Percentiles rank a stretch among this genome's conserved stretches.
phyloP scores from a whole-genome alignment of 2,113 vertebrate genomes.

The Megalops atlanticus region DNA sequence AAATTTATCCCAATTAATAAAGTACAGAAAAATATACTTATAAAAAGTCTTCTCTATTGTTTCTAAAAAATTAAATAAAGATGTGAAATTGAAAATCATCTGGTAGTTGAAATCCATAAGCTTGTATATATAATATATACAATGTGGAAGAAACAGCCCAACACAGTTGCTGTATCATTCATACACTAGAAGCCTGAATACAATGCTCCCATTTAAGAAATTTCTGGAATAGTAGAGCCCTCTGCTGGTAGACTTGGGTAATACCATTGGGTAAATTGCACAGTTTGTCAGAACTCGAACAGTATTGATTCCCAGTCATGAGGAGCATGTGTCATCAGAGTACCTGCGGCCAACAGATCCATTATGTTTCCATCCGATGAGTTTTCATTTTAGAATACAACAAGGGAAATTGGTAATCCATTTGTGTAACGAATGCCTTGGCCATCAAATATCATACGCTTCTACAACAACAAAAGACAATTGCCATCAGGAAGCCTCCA shows the following conservation, averaged over 20 bases:
- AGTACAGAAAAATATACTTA: too few relatives aligned
- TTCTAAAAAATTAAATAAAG: too few relatives aligned
- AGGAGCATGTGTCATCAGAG: slow-evolving; percentile 33
- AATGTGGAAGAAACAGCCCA: too few relatives aligned
- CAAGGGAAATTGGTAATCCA: slow-evolving; percentile 44
- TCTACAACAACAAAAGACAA: slow-evolving; percentile 35
- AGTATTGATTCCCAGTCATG: neutral
- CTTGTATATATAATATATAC: too few relatives aligned
- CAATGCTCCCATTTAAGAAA: neutral
- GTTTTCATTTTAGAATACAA: slow-evolving; percentile 42
- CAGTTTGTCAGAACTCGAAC: neutral
- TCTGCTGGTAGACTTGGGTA: slow-evolving; percentile 33
- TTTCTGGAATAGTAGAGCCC: slow-evolving; percentile 20
- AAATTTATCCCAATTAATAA: too few relatives aligned
- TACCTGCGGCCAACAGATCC: slow-evolving; percentile 30
- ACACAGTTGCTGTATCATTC: too few relatives aligned
- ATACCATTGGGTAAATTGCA: neutral
- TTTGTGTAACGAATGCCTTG: slow-evolving; percentile 49
- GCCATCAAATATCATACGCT: slow-evolving; percentile 44
- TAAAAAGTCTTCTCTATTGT: too few relatives aligned
- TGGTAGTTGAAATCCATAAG: too few relatives aligned
- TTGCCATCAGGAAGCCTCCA: too few relatives aligned
- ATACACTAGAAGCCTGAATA: neutral
- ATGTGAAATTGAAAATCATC: too few relatives aligned
- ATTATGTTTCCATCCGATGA: slow-evolving; percentile 57